Conservation (phyloP, 2,113 vertebrate species). For the cat (Felis catus) region F.catus_Fca126_mat1.0 CM031412.1:38191501-38192000, state of each 20-base stretch:
- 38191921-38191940: background rate
- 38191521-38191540: background rate
- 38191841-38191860: background rate
- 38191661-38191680: background rate
- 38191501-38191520: background rate
- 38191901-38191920: background rate
- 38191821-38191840: background rate
- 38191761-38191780: background rate
- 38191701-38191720: no score
- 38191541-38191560: background rate
- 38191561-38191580: background rate
- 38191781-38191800: background rate
- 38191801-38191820: background rate
- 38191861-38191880: background rate
- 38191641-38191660: background rate
- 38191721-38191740: background rate
- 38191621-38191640: background rate
- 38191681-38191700: background rate
- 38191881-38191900: background rate
- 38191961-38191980: background rate
- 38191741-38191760: background rate
- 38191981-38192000: background rate
- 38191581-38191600: background rate
- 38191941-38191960: background rate
- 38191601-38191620: background rate